Base-by-base conservation (phyloP, 1,140 invertebrate genomes). In the Mylabris phalerata region DNA sequence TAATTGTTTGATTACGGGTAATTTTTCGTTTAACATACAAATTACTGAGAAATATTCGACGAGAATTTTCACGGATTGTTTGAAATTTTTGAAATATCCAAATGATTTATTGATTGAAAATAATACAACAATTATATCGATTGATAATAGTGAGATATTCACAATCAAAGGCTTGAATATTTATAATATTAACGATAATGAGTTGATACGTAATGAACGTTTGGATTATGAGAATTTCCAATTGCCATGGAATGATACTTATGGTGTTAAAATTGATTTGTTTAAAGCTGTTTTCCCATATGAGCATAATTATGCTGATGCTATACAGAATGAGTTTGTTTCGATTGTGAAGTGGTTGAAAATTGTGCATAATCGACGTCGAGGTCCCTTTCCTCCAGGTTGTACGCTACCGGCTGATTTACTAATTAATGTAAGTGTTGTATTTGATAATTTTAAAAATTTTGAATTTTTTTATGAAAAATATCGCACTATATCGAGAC, bases 301-400 rank as follows among this genome's bases (percentile, higher is more conserved):
- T 74, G 84, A 92, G 54, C 97, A 96, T 73, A 83, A 94, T 66
- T 98, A 97, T 77, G 90, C 94, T 9, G 87, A 90, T 51, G 93
- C 93, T 3, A 88, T 95, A 55, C 90, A 92, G 73, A 93, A 95
- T 70, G 91, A 98, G 74, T 88, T 95, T 62, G 80, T 94, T 25
- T 91, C 85, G 41, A 79, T 95, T 27, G 84, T 93, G 60, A 98
- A 97, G 75, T 99, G 95, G 95, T 72, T 98, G 11, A 95, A 95
- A 74, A 74, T 80, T 41, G 72, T 84, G 0, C 92, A 95, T 69
- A 83, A 84, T 44, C 80, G 84, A 45, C 81, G 85, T 65, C 88
- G 84, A 74, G 82, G 82, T 57, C 78, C 81, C 0, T 87, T 88
- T 64, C 87, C 83, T 6, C 69, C 73, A 0, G 77, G 84, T 32